Evolutionary conservation across 2,113 vertebrate genomes (phyloP).

Genomic region (Camelus dromedarius): DNA sequence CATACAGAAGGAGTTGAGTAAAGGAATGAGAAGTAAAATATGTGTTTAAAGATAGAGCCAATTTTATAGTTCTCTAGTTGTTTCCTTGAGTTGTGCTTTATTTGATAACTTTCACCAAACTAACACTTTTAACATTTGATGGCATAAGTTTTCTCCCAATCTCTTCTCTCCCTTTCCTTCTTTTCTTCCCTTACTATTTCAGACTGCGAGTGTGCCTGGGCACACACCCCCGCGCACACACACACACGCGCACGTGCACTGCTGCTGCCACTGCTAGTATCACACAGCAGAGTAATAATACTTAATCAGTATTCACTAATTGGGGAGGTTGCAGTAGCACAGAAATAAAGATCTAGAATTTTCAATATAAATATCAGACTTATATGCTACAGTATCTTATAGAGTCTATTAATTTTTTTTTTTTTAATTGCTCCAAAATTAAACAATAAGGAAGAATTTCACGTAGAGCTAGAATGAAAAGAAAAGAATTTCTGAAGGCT

Average conservation of each 20-base stretch:
- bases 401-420: not conserved
- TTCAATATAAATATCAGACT: not conserved
- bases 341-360: not conserved
- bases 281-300: not conserved
- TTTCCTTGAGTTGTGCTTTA: not conserved
- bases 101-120: not conserved
- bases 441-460: slow-evolving; percentile 17
- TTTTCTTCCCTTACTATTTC: too few relatives aligned
- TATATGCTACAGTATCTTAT: not conserved
- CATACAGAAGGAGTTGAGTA: not conserved
- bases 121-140: not conserved
- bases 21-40: slow-evolving; percentile 13
- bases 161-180: not conserved
- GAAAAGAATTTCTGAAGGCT: not conserved
- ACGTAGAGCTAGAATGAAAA: slow-evolving; percentile 1
- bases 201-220: not conserved
- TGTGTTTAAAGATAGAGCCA: not conserved
- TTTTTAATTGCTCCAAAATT: not conserved
- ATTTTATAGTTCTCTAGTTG: not conserved
- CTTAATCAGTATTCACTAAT: not conserved
- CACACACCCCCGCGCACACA: fast-evolving
- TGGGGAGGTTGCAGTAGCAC: not conserved
- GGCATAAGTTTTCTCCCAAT: fast-evolving
- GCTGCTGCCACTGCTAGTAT: not conserved
- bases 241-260: fast-evolving